phyloP scores from a whole-genome alignment of 2,888 invertebrate species.

The Disparrhopalites patrizii region DNA sequence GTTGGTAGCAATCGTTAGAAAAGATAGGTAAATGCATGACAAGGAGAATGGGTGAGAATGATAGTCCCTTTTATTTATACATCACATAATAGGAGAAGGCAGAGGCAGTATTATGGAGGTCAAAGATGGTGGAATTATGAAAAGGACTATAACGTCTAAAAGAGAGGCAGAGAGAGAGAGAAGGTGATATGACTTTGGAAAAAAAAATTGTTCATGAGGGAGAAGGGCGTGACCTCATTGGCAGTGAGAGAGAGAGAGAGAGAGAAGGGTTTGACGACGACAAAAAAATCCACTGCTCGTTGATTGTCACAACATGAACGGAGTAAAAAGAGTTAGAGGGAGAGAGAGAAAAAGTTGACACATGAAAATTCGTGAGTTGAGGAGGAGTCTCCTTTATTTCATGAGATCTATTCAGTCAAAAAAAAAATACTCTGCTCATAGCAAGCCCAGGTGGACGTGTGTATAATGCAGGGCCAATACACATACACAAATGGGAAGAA shows the following conservation, averaged over 20 bases:
- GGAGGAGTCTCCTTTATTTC: constrained; percentile 27
- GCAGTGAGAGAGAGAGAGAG: constrained; percentile 13
- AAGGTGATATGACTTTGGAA: constrained; percentile 3
- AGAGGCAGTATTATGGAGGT: constrained; percentile 1
- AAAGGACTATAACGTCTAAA: constrained; percentile 8
- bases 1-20: no score
- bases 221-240: constrained; percentile 32
- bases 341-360: constrained; percentile 30
- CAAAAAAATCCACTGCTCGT: constrained; percentile 22
- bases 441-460: no score
- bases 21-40: no score
- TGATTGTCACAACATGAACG: constrained; percentile 27
- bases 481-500: no score
- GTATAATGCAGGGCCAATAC: no score
- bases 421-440: no score
- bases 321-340: constrained; percentile 15
- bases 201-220: constrained; percentile 19
- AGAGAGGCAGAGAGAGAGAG: neutral
- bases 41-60: no score
- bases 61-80: no score
- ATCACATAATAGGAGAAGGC: no score
- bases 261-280: constrained; percentile 28
- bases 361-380: constrained; percentile 32
- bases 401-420: constrained; percentile 31
- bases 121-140: constrained; percentile 10